Evolutionary conservation across 1,140 invertebrate species (phyloP).

Genomic region (Papilio polytes): DNA sequence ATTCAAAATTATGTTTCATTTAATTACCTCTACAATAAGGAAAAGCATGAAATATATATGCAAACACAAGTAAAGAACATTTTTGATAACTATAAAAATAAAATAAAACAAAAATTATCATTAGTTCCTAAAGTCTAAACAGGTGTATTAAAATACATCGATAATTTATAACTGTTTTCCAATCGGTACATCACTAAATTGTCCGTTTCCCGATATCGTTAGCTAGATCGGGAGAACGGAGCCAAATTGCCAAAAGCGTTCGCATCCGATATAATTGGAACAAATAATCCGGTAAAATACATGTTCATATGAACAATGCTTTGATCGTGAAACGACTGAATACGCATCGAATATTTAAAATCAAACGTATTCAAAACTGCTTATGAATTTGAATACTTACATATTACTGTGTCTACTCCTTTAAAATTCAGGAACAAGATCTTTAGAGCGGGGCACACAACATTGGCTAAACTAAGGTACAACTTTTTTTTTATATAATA

Average conservation of each 20-base stretch:
- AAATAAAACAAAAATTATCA: no score
- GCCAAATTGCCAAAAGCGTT: constrained; percentile 18
- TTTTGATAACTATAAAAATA: no score
- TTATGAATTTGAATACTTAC: background rate
- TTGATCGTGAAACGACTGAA: constrained; percentile 25
- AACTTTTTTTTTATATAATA: no score
- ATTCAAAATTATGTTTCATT: no score
- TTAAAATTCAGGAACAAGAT: no score
- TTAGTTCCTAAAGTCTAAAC: no score
- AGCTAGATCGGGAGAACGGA: constrained; percentile 4
- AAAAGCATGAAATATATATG: no score
- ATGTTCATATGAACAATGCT: constrained; percentile 12
- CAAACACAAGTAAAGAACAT: no score
- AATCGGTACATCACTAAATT: constrained; percentile 10
- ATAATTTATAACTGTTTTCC: background rate
- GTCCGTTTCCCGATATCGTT: background rate
- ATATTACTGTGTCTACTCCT: no score
- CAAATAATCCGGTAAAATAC: constrained; percentile 43
- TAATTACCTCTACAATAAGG: no score
- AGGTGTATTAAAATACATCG: background rate
- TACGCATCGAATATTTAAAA: background rate
- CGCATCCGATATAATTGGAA: constrained; percentile 42
- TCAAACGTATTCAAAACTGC: background rate
- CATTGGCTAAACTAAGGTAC: no score
- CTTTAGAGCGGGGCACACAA: no score